Conservation (phyloP, 2,797 vertebrate genomes). For the Tragopan temminckii region DNA sequence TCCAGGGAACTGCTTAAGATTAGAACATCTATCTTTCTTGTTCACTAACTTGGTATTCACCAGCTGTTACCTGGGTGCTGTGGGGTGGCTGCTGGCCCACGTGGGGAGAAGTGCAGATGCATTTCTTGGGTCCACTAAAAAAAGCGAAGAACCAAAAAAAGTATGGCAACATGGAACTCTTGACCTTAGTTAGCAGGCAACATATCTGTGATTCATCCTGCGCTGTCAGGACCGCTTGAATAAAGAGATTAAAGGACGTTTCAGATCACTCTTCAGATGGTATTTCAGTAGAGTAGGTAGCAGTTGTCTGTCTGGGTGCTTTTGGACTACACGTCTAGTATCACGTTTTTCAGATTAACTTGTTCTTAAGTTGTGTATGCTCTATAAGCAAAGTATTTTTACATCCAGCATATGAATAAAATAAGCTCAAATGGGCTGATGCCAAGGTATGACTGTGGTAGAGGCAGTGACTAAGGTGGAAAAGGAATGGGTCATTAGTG, state of each 20-base stretch:
- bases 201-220: neutral
- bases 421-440: neutral
- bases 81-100: neutral
- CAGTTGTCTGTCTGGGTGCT: neutral
- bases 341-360: neutral
- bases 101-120: neutral
- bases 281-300: neutral
- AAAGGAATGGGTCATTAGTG: neutral
- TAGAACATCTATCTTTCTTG: neutral
- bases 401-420: neutral
- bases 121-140: constrained; percentile 1
- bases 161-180: neutral
- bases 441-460: neutral
- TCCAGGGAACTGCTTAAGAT: neutral
- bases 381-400: constrained; percentile 9
- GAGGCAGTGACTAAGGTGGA: constrained; percentile 24
- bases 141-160: neutral
- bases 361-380: neutral
- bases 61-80: neutral
- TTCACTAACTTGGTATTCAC: neutral
- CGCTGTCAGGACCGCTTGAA: neutral
- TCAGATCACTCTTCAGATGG: constrained; percentile 3
- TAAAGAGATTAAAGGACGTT: constrained; percentile 5
- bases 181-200: neutral
- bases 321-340: neutral